phyloP scores from a whole-genome alignment of 2,113 vertebrate genomes.

The Galbula dea region DNA sequence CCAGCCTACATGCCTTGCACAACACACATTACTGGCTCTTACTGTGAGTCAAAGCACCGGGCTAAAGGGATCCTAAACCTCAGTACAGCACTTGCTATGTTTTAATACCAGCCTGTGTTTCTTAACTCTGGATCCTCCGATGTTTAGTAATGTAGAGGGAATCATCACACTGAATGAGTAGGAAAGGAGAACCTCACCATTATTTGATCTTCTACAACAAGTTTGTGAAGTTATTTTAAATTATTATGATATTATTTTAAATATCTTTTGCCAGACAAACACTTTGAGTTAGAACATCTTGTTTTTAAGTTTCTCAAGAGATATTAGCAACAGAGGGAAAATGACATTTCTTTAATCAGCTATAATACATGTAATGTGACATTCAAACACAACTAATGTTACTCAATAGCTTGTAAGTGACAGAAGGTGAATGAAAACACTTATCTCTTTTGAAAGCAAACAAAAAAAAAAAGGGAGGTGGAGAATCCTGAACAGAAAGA shows the following conservation, averaged over 20 bases:
- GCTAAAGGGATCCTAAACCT: not conserved
- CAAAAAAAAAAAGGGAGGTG: not conserved
- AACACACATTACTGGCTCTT: not conserved
- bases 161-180: not conserved
- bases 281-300: slow-evolving; percentile 38
- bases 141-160: not conserved
- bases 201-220: not conserved
- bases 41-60: not conserved
- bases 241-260: not conserved
- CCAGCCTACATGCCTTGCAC: not conserved
- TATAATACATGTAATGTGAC: slow-evolving; percentile 59
- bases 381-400: slow-evolving; percentile 66
- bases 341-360: slow-evolving; percentile 60
- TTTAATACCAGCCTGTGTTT: not conserved
- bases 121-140: not conserved
- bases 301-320: slow-evolving; percentile 38
- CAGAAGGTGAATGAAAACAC: slow-evolving; percentile 68
- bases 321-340: slow-evolving; percentile 47
- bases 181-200: not conserved
- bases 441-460: slow-evolving; percentile 34
- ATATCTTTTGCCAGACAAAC: slow-evolving; percentile 21
- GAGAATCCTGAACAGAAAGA: slow-evolving; percentile 67
- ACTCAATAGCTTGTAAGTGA: slow-evolving; percentile 66
- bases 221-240: not conserved
- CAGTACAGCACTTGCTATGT: not conserved